A percentile compares a stretch with the other conserved stretches of the same genome.
These are phyloP conservation scores for Dermolepida albohirtum DNA, from an alignment of 2,888 invertebrate species.

Conservation along the genomic window DNA sequence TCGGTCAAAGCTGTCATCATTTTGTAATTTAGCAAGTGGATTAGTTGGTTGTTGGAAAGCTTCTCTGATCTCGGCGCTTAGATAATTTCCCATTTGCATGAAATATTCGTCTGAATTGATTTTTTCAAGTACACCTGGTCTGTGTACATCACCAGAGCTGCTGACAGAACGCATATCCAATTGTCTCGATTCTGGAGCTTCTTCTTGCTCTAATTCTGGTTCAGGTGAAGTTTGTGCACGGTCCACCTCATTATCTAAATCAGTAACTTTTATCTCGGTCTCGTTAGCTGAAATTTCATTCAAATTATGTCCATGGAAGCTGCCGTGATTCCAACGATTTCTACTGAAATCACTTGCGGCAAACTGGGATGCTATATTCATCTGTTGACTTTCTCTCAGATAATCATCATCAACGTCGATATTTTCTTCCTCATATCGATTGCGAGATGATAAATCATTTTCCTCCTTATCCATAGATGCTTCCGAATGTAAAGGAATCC, in stretches of 20 bases:
- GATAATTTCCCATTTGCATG: constrained; percentile 81
- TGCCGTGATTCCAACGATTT: constrained; percentile 62
- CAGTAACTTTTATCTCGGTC: constrained; percentile 50
- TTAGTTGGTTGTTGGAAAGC: constrained; percentile 78
- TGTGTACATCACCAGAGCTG: constrained; percentile 48
- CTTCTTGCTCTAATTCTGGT: constrained; percentile 40
- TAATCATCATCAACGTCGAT: constrained; percentile 68
- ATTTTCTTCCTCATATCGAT: constrained; percentile 61
- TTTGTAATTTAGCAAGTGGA: constrained; percentile 72
- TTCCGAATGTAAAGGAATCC: constrained; percentile 62
- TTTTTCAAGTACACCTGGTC: constrained; percentile 82
- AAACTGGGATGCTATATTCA: constrained; percentile 53
- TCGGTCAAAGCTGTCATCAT: constrained; percentile 52
- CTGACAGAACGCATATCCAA: constrained; percentile 39
- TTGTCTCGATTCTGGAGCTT: constrained; percentile 39
- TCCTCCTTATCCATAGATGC: constrained; percentile 61
- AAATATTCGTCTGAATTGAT: constrained; percentile 91
- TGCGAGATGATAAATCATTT: constrained; percentile 54
- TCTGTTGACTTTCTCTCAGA: constrained; percentile 68
- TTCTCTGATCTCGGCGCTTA: constrained; percentile 83
- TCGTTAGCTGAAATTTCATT: constrained; percentile 46
- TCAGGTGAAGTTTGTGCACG: constrained; percentile 28
- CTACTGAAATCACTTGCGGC: constrained; percentile 57
- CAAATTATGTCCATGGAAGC: constrained; percentile 55
- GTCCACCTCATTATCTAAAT: constrained; percentile 31